Evolutionary conservation across 2,113 vertebrate species (phyloP).

Genomic region (Bombycilla garrulus): DNA sequence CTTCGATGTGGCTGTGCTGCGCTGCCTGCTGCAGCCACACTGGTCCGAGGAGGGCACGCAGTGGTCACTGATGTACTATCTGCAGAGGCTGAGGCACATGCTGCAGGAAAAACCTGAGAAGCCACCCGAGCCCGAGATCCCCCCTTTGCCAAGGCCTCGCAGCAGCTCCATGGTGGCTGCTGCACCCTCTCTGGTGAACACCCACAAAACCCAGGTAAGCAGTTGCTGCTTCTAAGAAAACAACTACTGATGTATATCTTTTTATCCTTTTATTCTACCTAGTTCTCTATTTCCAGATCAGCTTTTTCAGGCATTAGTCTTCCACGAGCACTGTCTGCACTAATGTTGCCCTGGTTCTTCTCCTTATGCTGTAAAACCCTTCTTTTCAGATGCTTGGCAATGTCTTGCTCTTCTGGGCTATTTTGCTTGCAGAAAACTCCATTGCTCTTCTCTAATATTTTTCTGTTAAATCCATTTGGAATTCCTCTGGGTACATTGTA

Average conservation of each 20-base stretch:
- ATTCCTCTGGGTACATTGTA: background rate
- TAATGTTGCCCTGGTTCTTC: background rate
- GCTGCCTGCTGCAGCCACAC: constrained; percentile 93
- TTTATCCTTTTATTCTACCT: too few species aligned
- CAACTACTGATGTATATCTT: background rate
- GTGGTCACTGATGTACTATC: constrained; percentile 95
- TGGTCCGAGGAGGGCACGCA: constrained; percentile 98
- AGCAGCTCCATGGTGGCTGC: constrained; percentile 98
- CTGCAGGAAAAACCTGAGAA: constrained; percentile 94
- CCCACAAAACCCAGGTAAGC: constrained; percentile 95
- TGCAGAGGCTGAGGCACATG: constrained; percentile 92
- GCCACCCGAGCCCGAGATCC: constrained; percentile 79
- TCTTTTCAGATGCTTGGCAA: background rate
- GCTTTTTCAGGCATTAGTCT: too few species aligned
- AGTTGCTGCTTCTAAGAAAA: background rate
- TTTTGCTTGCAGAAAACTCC: background rate
- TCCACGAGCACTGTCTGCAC: background rate
- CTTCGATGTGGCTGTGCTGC: constrained; percentile 95
- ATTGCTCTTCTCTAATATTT: background rate
- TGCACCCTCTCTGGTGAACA: constrained; percentile 93
- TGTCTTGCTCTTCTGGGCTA: background rate
- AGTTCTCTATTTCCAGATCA: too few species aligned
- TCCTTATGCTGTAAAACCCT: background rate
- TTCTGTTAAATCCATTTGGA: constrained; percentile 6
- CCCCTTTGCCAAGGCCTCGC: constrained; percentile 87